These are phyloP conservation scores for Rambutsinella grinnellia DNA, from an alignment of 2,888 invertebrate genomes.

Conservation along the genomic window DNA sequence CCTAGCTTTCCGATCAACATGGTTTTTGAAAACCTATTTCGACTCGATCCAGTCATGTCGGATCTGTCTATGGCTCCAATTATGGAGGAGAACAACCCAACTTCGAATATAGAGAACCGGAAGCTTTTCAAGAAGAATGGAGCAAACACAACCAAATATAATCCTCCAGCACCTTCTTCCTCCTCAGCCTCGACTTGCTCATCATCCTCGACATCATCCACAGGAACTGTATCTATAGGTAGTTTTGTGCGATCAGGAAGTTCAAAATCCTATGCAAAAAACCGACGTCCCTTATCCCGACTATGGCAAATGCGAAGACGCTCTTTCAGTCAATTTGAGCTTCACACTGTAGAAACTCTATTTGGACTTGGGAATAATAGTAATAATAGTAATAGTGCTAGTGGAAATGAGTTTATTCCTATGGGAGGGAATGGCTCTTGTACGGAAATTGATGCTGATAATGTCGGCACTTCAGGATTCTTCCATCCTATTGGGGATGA, in stretches of 20 bases:
- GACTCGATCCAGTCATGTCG: conserved; percentile 52
- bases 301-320: conserved; percentile 64
- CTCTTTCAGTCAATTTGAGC: conserved; percentile 62
- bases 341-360: conserved; percentile 44
- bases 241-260: conserved; percentile 61
- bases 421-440: conserved; percentile 53
- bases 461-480: conserved; percentile 56
- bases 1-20: conserved; percentile 52
- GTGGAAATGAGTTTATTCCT: conserved; percentile 45
- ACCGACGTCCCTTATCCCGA: conserved; percentile 60
- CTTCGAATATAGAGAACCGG: conserved; percentile 35
- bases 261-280: conserved; percentile 62
- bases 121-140: conserved; percentile 58
- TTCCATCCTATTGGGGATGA: conserved; percentile 61
- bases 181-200: conserved; percentile 12
- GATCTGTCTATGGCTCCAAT: conserved; percentile 51
- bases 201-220: conserved; percentile 31
- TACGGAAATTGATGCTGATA: conserved; percentile 58
- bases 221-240: conserved; percentile 2
- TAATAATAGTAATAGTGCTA: conserved; percentile 6
- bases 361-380: conserved; percentile 23
- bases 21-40: conserved; percentile 61
- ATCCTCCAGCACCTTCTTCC: conserved; percentile 22
- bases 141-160: conserved; percentile 47
- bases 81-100: conserved; percentile 35